A percentile compares a stretch with the other conserved stretches of the same genome.
These are phyloP conservation scores for Martes martes DNA, from an alignment of 2,113 vertebrate species.

Conservation along the genomic window DNA sequence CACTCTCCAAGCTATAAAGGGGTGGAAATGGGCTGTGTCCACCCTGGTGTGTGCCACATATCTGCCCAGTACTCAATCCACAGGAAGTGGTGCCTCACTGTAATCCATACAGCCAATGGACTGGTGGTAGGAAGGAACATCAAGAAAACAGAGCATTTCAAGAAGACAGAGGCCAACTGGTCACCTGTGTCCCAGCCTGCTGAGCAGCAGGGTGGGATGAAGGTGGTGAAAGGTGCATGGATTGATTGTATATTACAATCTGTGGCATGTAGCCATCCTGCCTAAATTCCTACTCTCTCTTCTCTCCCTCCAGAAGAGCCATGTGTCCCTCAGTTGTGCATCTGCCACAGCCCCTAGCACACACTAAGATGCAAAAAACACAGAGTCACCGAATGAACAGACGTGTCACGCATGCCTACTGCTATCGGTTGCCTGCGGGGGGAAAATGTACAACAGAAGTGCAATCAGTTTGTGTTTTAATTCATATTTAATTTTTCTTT, in stretches of 20 bases:
- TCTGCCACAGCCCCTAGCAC: neutral
- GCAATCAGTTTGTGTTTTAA: neutral
- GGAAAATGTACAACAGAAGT: neutral
- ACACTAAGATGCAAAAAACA: neutral
- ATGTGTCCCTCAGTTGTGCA: neutral
- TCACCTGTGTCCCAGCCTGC: neutral
- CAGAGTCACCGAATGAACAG: neutral
- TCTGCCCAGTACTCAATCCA: neutral
- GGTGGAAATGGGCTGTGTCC: neutral
- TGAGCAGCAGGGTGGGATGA: neutral
- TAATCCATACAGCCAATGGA: neutral
- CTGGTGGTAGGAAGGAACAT: neutral
- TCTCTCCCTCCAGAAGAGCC: neutral
- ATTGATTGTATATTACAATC: neutral
- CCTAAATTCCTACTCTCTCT: neutral
- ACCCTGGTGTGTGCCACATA: neutral
- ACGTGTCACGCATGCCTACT: neutral
- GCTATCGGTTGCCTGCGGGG: neutral
- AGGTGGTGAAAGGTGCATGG: neutral
- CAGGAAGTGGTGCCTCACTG: neutral
- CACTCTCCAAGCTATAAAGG: neutral
- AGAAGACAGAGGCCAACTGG: neutral
- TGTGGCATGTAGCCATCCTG: neutral
- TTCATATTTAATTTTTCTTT: constrained; percentile 22
- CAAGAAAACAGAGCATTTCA: neutral